A percentile compares a stretch with the other conserved stretches of the same genome.
phyloP scores from a whole-genome alignment of 1,140 invertebrate species.

The Heliconius melpomene region DNA sequence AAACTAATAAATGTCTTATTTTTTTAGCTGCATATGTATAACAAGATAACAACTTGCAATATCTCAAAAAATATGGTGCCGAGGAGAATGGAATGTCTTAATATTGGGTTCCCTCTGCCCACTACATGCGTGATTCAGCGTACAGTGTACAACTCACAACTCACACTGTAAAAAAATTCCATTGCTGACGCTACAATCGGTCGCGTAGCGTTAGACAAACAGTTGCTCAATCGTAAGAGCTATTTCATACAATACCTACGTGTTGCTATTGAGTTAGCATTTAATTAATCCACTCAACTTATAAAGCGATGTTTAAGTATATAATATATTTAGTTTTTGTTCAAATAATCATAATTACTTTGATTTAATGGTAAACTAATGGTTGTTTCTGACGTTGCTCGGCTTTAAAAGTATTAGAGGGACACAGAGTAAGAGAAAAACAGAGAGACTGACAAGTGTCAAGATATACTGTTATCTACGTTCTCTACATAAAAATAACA shows the following conservation, averaged over 20 bases:
- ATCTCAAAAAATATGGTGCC: too few relatives aligned
- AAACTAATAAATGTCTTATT: too few relatives aligned
- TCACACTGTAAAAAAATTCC: not conserved
- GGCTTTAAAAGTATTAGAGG: too few relatives aligned
- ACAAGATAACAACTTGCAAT: too few relatives aligned
- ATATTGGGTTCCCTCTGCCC: not conserved
- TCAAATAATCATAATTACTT: not conserved
- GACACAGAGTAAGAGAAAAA: too few relatives aligned
- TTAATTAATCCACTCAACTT: conserved; percentile 32
- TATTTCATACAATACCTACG: conserved; percentile 33
- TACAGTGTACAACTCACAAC: too few relatives aligned
- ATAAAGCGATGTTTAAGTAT: not conserved
- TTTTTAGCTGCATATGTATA: too few relatives aligned
- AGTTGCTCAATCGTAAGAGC: conserved; percentile 45
- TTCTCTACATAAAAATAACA: too few relatives aligned
- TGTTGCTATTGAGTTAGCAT: conserved; percentile 31
- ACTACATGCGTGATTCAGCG: not conserved
- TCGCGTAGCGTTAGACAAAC: conserved; percentile 39
- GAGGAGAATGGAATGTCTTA: too few relatives aligned
- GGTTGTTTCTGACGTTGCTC: not conserved
- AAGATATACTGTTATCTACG: too few relatives aligned
- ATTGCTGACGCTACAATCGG: conserved; percentile 30
- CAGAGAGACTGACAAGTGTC: too few relatives aligned
- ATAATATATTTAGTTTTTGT: not conserved
- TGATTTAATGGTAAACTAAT: not conserved